Percentiles rank a stretch among this genome's conserved stretches.
Evolutionary conservation across 35 echinoderm and acorn worm species (phyloP).

Genomic region (Diadema setosum): DNA sequence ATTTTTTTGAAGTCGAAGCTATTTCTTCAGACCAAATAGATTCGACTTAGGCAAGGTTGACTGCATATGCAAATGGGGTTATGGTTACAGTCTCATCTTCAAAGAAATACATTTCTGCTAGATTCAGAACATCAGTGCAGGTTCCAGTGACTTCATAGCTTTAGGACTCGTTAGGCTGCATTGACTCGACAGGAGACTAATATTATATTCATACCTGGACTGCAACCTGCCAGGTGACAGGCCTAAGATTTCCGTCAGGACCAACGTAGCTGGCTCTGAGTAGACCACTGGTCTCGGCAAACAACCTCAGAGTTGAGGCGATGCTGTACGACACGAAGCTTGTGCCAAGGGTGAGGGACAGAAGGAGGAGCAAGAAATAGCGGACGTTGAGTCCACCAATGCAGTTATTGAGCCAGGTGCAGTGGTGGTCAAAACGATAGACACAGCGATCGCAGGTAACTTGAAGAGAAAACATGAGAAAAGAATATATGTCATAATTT

Average conservation of each 20-base stretch:
- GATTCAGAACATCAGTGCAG: too few relatives aligned
- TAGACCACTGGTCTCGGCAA: slow-evolving; percentile 18
- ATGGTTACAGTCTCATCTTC: too few relatives aligned
- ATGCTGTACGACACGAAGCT: slow-evolving; percentile 3
- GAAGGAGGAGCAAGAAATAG: slow-evolving; percentile 56
- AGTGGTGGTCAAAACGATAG: slow-evolving; percentile 89
- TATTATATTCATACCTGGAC: slow-evolving; percentile 40
- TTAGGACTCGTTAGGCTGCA: too few relatives aligned
- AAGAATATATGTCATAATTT: too few relatives aligned
- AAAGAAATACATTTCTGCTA: too few relatives aligned
- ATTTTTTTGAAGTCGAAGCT: too few relatives aligned
- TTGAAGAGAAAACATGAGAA: slow-evolving; percentile 39
- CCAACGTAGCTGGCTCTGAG: slow-evolving; percentile 45
- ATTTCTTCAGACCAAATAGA: too few relatives aligned
- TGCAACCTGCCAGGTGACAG: slow-evolving; percentile 22
- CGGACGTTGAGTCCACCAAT: slow-evolving; percentile 71
- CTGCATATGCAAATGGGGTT: too few relatives aligned
- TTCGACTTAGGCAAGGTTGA: too few relatives aligned
- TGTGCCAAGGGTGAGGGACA: slow-evolving; percentile 31
- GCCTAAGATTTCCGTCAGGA: slow-evolving; percentile 26
- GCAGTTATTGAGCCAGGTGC: slow-evolving; percentile 90
- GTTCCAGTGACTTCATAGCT: too few relatives aligned
- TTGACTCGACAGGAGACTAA: too few relatives aligned
- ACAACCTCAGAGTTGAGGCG: background rate
- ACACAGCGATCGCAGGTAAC: slow-evolving; percentile 88